Evolutionary conservation across 2,113 vertebrate species (phyloP).

Genomic region (Hypomesus transpacificus): DNA sequence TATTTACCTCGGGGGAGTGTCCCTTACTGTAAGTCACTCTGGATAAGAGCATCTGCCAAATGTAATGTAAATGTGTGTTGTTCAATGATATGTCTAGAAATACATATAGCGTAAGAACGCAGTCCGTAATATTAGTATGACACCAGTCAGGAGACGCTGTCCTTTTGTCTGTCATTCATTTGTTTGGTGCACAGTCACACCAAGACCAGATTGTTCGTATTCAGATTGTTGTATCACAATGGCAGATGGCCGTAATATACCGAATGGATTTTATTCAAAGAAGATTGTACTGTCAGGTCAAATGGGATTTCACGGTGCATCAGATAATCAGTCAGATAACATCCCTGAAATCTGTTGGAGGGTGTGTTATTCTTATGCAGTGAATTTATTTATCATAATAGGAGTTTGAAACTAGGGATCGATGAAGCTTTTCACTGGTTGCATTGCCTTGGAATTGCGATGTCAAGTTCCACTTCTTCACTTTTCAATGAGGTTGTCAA

Average conservation of each 20-base stretch:
- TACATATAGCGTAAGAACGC: too few species aligned
- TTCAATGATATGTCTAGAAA: too few species aligned
- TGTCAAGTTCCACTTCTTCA: slow-evolving; percentile 33
- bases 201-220: background rate
- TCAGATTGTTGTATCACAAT: background rate
- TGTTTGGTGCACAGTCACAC: background rate
- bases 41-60: too few species aligned
- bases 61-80: too few species aligned
- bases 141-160: too few species aligned
- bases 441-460: slow-evolving; percentile 15
- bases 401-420: slow-evolving; percentile 12
- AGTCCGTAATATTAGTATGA: too few species aligned
- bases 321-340: background rate
- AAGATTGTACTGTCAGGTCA: background rate
- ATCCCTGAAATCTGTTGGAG: slow-evolving; percentile 1
- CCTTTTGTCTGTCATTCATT: background rate
- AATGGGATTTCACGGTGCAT: background rate
- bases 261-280: background rate
- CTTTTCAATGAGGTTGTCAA: slow-evolving; percentile 36
- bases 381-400: slow-evolving; percentile 6
- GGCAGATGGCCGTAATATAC: background rate
- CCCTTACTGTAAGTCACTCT: too few species aligned
- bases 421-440: slow-evolving; percentile 6
- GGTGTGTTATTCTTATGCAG: background rate
- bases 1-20: too few species aligned